Base-by-base conservation (phyloP, 2,113 vertebrate genomes). In the Ellobius talpinus region DNA sequence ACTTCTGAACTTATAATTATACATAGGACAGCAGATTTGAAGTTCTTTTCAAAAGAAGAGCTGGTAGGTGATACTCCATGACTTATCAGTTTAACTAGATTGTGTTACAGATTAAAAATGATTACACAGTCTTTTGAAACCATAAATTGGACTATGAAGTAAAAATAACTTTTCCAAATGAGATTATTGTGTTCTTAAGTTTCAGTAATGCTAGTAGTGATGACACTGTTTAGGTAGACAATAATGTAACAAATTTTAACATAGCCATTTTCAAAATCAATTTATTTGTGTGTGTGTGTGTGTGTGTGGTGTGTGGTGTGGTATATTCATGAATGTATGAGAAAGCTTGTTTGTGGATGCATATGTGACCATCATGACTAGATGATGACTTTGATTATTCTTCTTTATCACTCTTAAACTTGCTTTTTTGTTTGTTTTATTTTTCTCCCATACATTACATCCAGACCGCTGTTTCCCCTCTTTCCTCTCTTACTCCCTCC, bases 1-100 rank as follows among this genome's bases (percentile, higher is more conserved):
- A 87, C 39, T 39, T 96, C 26, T 85, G 24, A 90, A 92, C 86
- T 95, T 96, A 65, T 65, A 97, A 77, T 97, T 86, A 95, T 96
- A 89, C 24, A 94, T 58, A 68, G 78, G 50, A 86, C 68, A 95
- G 74, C 95, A 96, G 73, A 91, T 91, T 50, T 65, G 50, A 96
- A 58, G 42, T 31, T 58, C n/a, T 97, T 87, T 68, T 97, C n/a
- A 26, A 21, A 70, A 76, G 58, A 92, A 95, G 92, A 7, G 1
- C 0, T 42, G 13, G 19, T 14, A 81, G 0, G 3, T 50, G 45
- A 12, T 66, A 29, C 65, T 24, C 24, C 0, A 26, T 96, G 86
- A 95, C 77, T 92, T 82, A 90, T 42, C 12, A 17, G 45, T 85
- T 90, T 95, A 89, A 89, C 42, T 63, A 93, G 94, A 66, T 39